A percentile compares a stretch with the other conserved stretches of the same genome.
phyloP scores from a whole-genome alignment of 2,113 vertebrate species.

The Charina bottae region DNA sequence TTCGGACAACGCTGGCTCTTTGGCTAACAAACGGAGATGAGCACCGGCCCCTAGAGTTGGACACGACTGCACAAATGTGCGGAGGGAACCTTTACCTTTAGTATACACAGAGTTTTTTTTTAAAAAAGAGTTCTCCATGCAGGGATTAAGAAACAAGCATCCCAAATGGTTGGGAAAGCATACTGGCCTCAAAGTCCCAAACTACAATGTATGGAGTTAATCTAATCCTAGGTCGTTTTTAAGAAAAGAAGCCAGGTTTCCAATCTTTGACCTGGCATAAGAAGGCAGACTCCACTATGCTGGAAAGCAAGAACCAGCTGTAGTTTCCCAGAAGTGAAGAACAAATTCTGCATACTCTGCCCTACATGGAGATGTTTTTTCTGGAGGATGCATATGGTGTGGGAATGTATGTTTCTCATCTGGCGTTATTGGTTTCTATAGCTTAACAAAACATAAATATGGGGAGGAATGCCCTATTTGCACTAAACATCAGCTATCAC shows the following conservation, averaged over 20 bases:
- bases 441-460: background rate
- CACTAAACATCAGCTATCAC: background rate
- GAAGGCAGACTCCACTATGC: background rate
- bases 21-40: too few species aligned
- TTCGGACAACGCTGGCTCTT: too few species aligned
- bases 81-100: too few species aligned
- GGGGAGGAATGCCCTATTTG: background rate
- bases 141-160: background rate
- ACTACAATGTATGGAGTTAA: background rate
- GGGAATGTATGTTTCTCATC: background rate
- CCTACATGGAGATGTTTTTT: background rate
- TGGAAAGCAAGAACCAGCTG: background rate
- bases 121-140: background rate
- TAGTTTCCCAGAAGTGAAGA: background rate
- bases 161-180: background rate
- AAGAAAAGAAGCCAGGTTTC: background rate
- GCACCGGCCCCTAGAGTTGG: too few species aligned
- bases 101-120: background rate
- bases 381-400: too few species aligned
- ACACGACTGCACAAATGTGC: too few species aligned
- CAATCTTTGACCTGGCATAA: background rate
- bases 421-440: background rate
- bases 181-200: background rate
- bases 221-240: background rate
- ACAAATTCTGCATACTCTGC: background rate